A percentile compares a stretch with the other conserved stretches of the same genome.
phyloP scores from a whole-genome alignment of 2,888 invertebrate genomes.

The Lampropteryx suffumata region DNA sequence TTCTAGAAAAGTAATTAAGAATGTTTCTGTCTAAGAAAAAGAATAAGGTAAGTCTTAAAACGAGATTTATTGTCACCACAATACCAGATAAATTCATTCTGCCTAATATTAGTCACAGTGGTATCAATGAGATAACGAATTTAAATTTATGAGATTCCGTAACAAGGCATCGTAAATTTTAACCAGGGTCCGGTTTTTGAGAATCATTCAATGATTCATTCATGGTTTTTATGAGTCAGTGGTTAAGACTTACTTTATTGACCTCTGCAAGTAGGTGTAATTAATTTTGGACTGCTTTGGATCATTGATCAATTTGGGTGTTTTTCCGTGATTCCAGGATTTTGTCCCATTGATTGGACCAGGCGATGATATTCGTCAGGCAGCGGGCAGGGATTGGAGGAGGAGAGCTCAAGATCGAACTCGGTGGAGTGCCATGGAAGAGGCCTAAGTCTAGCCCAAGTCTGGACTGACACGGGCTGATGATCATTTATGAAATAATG shows the following conservation, averaged over 20 bases:
- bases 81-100: slow-evolving; percentile 26
- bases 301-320: no score
- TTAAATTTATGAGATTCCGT: slow-evolving; percentile 28
- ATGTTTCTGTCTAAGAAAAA: slow-evolving; percentile 19
- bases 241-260: not conserved
- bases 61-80: slow-evolving; percentile 34
- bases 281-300: no score
- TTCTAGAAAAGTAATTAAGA: slow-evolving; percentile 35
- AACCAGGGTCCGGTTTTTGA: slow-evolving; percentile 21
- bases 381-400: no score
- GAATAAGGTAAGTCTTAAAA: slow-evolving; percentile 24
- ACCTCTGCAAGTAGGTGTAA: not conserved
- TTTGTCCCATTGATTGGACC: no score
- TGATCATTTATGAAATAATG: no score
- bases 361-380: no score
- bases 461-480: no score
- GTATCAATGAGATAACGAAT: slow-evolving; percentile 25
- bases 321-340: no score
- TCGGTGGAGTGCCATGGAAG: no score
- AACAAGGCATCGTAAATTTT: slow-evolving; percentile 27
- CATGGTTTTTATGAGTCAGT: slow-evolving; percentile 12
- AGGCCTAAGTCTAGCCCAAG: no score
- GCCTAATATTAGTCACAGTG: slow-evolving; percentile 30
- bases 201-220: slow-evolving; percentile 25
- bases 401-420: no score